Percentiles rank a stretch among this genome's conserved stretches.
Evolutionary conservation across 2,888 invertebrate genomes (phyloP).

Genomic region (Diaprepes abbreviatus): DNA sequence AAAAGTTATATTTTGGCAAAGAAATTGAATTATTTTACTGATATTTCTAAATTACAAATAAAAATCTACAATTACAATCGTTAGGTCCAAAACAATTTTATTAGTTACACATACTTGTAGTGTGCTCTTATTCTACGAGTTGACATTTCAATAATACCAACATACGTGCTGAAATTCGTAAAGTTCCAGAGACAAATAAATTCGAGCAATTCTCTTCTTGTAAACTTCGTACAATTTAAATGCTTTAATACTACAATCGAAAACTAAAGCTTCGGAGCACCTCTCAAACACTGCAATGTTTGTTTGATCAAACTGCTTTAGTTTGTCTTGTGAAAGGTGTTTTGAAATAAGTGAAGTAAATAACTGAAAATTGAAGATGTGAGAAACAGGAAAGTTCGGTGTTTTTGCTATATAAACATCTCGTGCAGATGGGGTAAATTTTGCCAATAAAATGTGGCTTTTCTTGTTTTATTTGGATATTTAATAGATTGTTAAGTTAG

Average conservation of each 20-base stretch:
- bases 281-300: conserved; percentile 21
- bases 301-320: conserved; percentile 27
- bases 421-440: background rate
- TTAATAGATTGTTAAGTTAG: too few relatives aligned
- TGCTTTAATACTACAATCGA: conserved; percentile 18
- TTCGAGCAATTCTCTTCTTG: conserved; percentile 7
- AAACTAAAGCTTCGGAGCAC: conserved; percentile 18
- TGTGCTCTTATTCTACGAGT: too few relatives aligned
- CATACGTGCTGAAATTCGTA: background rate
- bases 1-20: too few relatives aligned
- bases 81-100: too few relatives aligned
- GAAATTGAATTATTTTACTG: too few relatives aligned
- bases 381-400: background rate
- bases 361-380: background rate
- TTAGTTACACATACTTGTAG: too few relatives aligned
- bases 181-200: conserved; percentile 12
- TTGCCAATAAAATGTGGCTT: background rate
- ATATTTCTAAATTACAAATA: too few relatives aligned
- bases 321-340: conserved; percentile 13
- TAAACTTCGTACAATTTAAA: conserved; percentile 16
- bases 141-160: background rate
- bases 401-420: background rate
- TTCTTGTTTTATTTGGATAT: background rate
- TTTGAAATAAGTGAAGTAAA: background rate
- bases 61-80: too few relatives aligned